These are phyloP conservation scores for Polydrusus pterygomalis DNA, from an alignment of 2,888 invertebrate species.

Conservation along the genomic window DNA sequence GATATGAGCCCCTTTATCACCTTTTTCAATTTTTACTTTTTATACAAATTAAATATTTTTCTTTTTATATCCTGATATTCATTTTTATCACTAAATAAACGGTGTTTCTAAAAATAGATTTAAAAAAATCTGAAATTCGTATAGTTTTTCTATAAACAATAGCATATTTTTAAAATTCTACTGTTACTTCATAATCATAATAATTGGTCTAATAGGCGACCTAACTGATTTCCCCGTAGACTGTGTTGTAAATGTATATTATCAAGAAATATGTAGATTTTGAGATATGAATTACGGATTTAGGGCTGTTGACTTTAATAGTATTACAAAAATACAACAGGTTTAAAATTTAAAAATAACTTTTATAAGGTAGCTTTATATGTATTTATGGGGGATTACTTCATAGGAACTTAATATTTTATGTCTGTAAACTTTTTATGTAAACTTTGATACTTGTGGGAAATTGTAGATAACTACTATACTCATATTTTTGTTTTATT, in stretches of 20 bases:
- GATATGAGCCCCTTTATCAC: too few species aligned
- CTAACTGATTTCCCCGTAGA: background rate
- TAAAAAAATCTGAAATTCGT: too few species aligned
- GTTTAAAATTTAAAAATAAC: conserved; percentile 7
- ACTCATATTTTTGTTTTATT: background rate
- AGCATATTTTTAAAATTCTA: too few species aligned
- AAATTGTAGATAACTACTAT: background rate
- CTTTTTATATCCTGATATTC: too few species aligned
- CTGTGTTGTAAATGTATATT: background rate
- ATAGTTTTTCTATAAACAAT: too few species aligned
- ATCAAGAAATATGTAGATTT: conserved; percentile 5
- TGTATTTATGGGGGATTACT: background rate
- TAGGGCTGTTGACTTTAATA: conserved; percentile 7
- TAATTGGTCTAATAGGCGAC: too few species aligned
- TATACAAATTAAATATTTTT: too few species aligned
- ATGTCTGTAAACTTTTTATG: background rate
- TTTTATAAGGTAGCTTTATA: background rate
- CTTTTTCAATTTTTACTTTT: too few species aligned
- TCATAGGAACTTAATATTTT: background rate
- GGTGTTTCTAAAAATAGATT: too few species aligned
- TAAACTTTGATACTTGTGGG: background rate
- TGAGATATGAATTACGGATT: conserved; percentile 8
- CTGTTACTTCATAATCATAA: too few species aligned
- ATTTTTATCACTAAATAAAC: too few species aligned
- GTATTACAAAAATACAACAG: conserved; percentile 13